These are phyloP conservation scores for Scaptomyza montana DNA, from an alignment of 1,140 invertebrate genomes.

Conservation along the genomic window DNA sequence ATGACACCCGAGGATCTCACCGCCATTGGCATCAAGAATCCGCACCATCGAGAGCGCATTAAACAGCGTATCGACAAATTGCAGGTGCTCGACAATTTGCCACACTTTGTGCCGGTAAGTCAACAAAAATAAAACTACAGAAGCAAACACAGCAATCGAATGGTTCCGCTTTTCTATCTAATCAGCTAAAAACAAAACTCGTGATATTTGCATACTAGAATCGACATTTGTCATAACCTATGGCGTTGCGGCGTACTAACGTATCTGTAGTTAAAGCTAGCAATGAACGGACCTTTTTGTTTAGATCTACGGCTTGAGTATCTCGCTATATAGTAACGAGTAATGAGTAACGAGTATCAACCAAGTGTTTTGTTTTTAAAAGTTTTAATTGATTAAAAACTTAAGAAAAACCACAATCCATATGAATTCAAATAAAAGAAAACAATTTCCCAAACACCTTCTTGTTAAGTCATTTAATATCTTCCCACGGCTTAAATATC, in stretches of 20 bases:
- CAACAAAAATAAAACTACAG: background rate
- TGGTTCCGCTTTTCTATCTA: constrained; percentile 41
- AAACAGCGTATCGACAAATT: constrained; percentile 98
- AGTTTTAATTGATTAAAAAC: too few relatives aligned
- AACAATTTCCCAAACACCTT: background rate
- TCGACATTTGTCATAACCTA: constrained; percentile 42
- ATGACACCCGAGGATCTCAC: constrained; percentile 98
- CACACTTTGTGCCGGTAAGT: constrained; percentile 95
- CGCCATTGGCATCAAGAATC: constrained; percentile 96
- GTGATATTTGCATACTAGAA: constrained; percentile 47
- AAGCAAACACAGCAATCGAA: background rate
- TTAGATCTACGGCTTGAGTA: too few relatives aligned
- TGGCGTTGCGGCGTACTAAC: constrained; percentile 45
- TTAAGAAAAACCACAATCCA: too few relatives aligned
- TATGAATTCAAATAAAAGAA: background rate
- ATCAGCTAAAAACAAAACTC: constrained; percentile 39
- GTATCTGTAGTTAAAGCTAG: background rate
- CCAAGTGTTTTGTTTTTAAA: too few relatives aligned
- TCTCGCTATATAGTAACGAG: too few relatives aligned
- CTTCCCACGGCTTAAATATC: constrained; percentile 26
- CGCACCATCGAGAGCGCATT: constrained; percentile 96
- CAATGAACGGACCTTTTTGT: background rate
- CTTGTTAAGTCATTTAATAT: constrained; percentile 3
- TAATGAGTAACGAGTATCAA: too few relatives aligned
- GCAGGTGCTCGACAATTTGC: constrained; percentile 96